phyloP scores from a whole-genome alignment of 2,113 vertebrate genomes.

The Zosterops pallidus region DNA sequence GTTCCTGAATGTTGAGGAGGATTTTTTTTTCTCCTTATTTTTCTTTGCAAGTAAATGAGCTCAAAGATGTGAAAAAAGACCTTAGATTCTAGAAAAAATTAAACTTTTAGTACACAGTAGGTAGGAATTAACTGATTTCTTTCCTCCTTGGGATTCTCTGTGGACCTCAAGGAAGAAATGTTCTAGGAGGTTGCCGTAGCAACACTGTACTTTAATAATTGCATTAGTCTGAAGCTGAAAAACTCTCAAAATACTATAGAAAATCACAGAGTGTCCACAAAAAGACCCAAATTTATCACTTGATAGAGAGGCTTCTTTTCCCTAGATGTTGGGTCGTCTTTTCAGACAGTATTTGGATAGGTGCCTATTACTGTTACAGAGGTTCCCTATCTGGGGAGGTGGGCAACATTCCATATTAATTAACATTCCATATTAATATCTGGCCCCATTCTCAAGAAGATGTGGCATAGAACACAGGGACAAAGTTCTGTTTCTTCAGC shows the following conservation, averaged over 20 bases:
- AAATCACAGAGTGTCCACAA: not conserved
- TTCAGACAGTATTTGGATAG: not conserved
- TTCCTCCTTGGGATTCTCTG: not conserved
- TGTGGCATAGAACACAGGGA: not conserved
- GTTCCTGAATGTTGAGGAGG: conserved; percentile 63
- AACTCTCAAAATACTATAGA: not conserved
- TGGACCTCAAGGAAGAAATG: not conserved
- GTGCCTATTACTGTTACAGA: not conserved
- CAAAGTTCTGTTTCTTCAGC: not conserved
- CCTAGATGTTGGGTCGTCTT: not conserved
- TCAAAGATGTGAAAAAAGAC: conserved; percentile 36
- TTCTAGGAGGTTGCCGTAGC: conserved; percentile 17
- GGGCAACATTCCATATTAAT: not conserved
- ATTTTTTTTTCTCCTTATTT: not conserved
- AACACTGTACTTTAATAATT: conserved; percentile 27
- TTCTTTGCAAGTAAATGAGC: conserved; percentile 58
- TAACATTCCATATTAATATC: not conserved
- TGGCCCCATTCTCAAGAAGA: not conserved
- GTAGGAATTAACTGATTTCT: not conserved
- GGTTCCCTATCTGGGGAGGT: not conserved
- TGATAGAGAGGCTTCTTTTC: not conserved
- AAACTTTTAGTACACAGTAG: not conserved
- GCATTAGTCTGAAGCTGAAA: not conserved
- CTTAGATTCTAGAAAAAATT: not conserved
- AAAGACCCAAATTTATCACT: not conserved